Evolutionary conservation across 2,113 vertebrate species (phyloP).

Genomic region (Daubentonia madagascariensis): DNA sequence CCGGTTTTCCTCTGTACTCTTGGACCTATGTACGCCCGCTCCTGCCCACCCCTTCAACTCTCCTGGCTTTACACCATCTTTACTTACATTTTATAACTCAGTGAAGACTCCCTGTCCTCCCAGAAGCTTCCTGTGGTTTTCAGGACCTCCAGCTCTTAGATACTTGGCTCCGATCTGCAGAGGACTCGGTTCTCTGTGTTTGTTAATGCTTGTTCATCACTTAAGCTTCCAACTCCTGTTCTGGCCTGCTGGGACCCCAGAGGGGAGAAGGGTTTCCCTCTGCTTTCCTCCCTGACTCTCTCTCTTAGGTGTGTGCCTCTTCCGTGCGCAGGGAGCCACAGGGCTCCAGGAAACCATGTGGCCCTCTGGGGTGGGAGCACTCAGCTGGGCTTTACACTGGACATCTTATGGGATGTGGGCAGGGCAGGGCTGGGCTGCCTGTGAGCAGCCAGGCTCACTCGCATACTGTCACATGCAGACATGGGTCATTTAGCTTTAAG

Average conservation of each 20-base stretch:
- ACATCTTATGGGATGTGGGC: neutral
- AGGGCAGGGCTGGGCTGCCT: rapidly evolving
- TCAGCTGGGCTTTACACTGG: rapidly evolving
- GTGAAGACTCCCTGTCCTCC: neutral
- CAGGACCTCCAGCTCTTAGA: neutral
- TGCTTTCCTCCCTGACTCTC: too few relatives aligned
- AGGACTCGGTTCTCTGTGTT: too few relatives aligned
- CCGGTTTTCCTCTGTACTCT: neutral
- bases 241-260: neutral
- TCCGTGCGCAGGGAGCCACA: too few relatives aligned
- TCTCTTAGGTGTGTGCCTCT: neutral
- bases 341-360: neutral
- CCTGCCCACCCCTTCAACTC: neutral
- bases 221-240: neutral
- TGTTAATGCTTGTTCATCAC: rapidly evolving
- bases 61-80: neutral
- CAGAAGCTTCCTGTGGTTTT: neutral
- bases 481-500: neutral
- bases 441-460: rapidly evolving
- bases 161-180: neutral
- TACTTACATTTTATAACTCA: neutral
- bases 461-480: rapidly evolving
- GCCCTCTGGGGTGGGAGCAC: rapidly evolving
- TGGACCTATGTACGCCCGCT: neutral
- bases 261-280: neutral